phyloP scores from a whole-genome alignment of 2,797 vertebrate species.

The Antrozous pallidus region DNA sequence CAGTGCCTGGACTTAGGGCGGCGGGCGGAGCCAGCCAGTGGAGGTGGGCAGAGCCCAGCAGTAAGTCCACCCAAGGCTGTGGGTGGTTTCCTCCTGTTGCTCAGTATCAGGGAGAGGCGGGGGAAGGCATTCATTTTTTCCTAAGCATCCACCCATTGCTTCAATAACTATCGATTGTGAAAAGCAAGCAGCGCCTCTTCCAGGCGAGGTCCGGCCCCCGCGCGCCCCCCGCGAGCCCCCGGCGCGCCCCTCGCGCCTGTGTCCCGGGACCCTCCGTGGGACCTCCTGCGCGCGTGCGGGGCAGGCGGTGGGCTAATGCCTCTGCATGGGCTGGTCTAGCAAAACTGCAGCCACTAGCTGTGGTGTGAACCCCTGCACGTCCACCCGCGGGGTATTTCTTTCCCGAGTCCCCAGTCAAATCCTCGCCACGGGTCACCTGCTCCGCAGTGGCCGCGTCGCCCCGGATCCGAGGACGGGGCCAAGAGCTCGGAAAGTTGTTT shows the following conservation, averaged over 20 bases:
- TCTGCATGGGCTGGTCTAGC: not conserved
- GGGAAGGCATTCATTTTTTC: slow-evolving; percentile 27
- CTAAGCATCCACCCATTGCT: slow-evolving; percentile 36
- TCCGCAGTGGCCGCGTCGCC: not conserved
- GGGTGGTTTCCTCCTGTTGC: slow-evolving; percentile 65
- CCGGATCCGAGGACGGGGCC: not conserved
- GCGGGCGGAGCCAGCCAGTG: not conserved
- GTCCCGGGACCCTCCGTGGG: not conserved
- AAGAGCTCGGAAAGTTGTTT: slow-evolving; percentile 54
- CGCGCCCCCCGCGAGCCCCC: no score
- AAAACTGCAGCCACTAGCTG: not conserved
- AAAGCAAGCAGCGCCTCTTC: not conserved
- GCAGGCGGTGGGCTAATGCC: not conserved
- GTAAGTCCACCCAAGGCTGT: not conserved
- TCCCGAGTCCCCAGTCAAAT: not conserved
- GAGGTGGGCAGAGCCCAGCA: not conserved
- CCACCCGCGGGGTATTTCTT: not conserved
- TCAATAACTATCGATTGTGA: slow-evolving; percentile 47
- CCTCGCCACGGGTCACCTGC: not conserved
- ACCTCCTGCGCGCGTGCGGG: not conserved
- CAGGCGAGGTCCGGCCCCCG: not conserved
- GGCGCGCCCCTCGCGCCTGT: not conserved
- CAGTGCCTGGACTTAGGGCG: not conserved
- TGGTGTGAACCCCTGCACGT: not conserved
- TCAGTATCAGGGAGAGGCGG: slow-evolving; percentile 42